Base-by-base conservation (phyloP, 2,888 invertebrate species). In the Melieria omissa region DNA sequence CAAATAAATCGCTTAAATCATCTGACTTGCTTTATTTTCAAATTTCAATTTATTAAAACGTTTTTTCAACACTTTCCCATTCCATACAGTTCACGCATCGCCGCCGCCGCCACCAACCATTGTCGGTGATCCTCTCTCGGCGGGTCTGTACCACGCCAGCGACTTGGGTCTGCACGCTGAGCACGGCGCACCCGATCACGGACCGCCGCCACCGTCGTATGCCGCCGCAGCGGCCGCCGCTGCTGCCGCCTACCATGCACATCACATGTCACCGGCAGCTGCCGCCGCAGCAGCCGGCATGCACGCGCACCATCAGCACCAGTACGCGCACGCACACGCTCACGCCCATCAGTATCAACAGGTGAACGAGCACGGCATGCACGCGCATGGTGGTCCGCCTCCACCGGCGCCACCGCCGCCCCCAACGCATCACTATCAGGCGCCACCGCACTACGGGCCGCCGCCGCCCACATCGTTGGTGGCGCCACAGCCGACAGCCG, bases 231-330 rank as follows among this genome's bases (percentile, higher is more conserved):
- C 77, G 6, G 84, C 85, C 4, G 83, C 83, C 0, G 81, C 82
- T 4, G 83, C 81, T n/a, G 81, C 84, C 61, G 84, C 84, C 14
- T 84, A 85, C 71, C 82, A 85, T 70, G 84, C 80, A 47, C 85
- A 85, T 74, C 85, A 85, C 54, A 65, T 85, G 81, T 80, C 81
- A 10, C 85, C 85, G n/a, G 80, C 78, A 60, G 80, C 78, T 42
- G 78, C 74, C 0, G 75, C 62, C 8, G 70, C 65, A 45, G 65
- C 65, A 5, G 70, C 65, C 57, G 70, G 64, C 70, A 83, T 84
- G 72, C 82, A 85, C 71, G 84, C 81, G 46, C 78, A 78, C 65
- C 83, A 83, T 62, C 84, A 84, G 76, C 83, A 85, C 72, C 84
- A 82, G 65, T 73, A 77, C 60, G 75, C 76, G 9, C 80, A 41